Evolutionary conservation across 2,113 vertebrate genomes (phyloP), one percentile per base, ranked within the genome.

Genomic region (Salvelinus alpinus): DNA sequence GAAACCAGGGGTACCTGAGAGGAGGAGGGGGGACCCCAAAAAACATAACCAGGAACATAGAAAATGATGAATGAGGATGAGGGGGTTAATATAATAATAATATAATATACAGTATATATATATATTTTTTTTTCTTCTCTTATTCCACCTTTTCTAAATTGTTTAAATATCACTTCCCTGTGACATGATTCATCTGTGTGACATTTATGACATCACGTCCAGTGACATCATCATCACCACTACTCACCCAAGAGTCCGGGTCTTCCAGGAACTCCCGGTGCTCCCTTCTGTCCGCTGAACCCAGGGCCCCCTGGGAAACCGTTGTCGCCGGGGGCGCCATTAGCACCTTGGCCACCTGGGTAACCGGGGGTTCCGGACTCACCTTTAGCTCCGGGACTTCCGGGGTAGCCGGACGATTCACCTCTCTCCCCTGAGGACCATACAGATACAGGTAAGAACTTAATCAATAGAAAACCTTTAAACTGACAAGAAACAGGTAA

Each of bases 271-370:
- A 96, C 94, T 85, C 96, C 98, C 16, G 88, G 80, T 44, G 22
- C 2, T 1, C 97, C 97, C 87, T 94, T 96, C 34, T 72, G 47
- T n/a, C 96, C 96, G 34, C 85, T 80, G 67, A 87, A 90, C 16
- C 96, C 96, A 65, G 87, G 86, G 62, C 3, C 82, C 86, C 96
- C 97, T 60, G 91, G 85, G 29, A 88, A 92, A 66, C 97, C 97
- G 11, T 79, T 84, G 70, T 95, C 91, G 71, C 98, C 98, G 18
- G 84, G 88, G 14, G 47, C 25, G 16, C 97, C 97, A 54, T 90
- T 74, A 76, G 65, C 84, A 5, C 92, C 94, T 78, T 86, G 93
- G 2, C 86, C 51, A 73, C 96, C 96, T 90, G 93, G 86, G 74
- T 88, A 88, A 5, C 97, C 96, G 0, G 90, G 1, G 0, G 92